These are phyloP conservation scores for Stenichneumon culpator DNA, from an alignment of 2,888 invertebrate species.

Conservation along the genomic window DNA sequence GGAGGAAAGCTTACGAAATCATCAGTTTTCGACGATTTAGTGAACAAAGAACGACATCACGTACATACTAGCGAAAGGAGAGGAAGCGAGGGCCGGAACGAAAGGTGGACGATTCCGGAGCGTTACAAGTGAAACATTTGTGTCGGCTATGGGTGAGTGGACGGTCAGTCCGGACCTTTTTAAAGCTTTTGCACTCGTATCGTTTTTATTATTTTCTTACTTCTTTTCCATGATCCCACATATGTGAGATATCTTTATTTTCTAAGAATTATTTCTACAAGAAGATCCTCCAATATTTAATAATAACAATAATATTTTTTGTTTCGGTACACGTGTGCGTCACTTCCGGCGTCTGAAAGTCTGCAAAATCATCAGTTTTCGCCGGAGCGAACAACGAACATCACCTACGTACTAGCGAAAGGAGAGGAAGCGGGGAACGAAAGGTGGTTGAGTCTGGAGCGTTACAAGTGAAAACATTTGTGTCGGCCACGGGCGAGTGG, in stretches of 20 bases:
- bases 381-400: not conserved
- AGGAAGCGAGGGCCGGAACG: constrained; percentile 2
- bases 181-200: no score
- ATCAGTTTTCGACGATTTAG: not conserved
- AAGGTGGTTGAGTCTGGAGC: constrained; percentile 1
- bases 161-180: constrained; percentile 34
- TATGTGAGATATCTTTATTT: no score
- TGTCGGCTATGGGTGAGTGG: not conserved
- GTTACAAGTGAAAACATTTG: constrained; percentile 16
- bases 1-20: no score
- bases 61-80: not conserved
- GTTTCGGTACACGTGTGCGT: no score
- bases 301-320: no score
- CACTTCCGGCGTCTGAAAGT: no score
- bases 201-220: no score
- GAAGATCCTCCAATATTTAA: no score
- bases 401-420: not conserved
- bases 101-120: not conserved
- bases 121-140: constrained; percentile 33
- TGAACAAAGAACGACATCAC: not conserved
- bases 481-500: not conserved
- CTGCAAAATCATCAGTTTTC: not conserved
- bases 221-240: no score
- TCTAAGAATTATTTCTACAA: no score
- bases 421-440: constrained; percentile 7